Evolutionary conservation across 2,888 invertebrate species (phyloP), one percentile per base, ranked within the genome.

Genomic region (Acleris emargana): DNA sequence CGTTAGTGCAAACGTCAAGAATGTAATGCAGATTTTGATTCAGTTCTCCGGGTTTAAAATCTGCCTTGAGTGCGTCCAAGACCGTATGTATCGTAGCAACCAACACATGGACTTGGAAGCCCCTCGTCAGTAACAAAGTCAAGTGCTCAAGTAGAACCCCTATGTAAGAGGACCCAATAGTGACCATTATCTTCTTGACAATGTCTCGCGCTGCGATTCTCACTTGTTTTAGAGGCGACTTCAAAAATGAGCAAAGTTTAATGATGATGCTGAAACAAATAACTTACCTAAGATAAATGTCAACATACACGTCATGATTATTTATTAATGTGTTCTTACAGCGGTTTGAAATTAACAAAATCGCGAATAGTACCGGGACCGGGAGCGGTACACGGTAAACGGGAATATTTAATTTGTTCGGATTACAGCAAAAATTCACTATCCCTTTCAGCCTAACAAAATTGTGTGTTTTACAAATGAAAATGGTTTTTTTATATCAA

Each of bases 31-130:
- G 87, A 78, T 97, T 96, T 1, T 93, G 84, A 79, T 98, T 97
- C n/a, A 99, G 93, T 77, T 98, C 96, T 0, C 94, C 95, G 0
- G 95, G 93, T 81, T 95, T 93, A 68, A 98, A 94, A n/a, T 93
- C 86, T 0, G 93, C 88, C 78, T 95, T 95, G 62, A 98, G 82
- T 28, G 95, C 94, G 64, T 95, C 94, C 58, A 99, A 87, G 5
- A 99, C 94, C 0, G 96, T 94, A 80, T 99, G 97, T 20, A 98
- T 94, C 0, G 99, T 98, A 68, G 95, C 98, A 3, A 97, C 96
- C 60, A 99, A 89, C 0, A 99, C 99, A 78, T 99, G 99, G 2
- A 97, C 95, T 93, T 99, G 98, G 82, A 97, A 99, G 13, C 99
- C 99, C 79, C 96, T 94, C 0, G 95, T 97, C 61, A 99, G 91